Evolutionary conservation across 2,797 vertebrate genomes (phyloP).

Genomic region (Anguilla pacifica): DNA sequence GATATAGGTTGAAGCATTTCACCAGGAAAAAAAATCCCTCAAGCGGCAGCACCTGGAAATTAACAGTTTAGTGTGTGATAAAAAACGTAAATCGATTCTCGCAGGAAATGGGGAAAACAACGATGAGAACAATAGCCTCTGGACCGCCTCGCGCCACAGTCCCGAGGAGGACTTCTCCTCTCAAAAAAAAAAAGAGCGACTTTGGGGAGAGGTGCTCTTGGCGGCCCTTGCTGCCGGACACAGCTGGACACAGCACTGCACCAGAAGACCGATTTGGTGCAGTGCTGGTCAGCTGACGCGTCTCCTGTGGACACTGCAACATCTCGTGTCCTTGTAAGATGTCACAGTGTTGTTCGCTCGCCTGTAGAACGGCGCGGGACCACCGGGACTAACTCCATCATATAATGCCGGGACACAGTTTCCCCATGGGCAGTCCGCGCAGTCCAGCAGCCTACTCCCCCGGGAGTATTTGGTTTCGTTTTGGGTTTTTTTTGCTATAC

Average conservation of each 20-base stretch:
- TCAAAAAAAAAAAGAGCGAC: neutral
- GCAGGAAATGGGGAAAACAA: neutral
- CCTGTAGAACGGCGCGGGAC: neutral
- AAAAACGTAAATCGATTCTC: neutral
- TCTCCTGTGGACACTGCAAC: neutral
- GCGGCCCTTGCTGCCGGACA: neutral
- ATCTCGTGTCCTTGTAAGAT: neutral
- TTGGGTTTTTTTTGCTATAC: neutral
- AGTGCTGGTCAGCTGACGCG: neutral
- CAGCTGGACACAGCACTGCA: neutral
- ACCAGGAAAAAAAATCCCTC: neutral
- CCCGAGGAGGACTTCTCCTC: neutral
- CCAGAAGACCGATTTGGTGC: neutral
- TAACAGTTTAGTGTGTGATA: neutral
- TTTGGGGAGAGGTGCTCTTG: neutral
- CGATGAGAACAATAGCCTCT: neutral
- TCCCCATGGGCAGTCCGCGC: neutral
- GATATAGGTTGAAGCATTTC: neutral
- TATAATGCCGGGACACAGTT: neutral
- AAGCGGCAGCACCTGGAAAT: neutral
- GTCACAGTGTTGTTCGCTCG: neutral
- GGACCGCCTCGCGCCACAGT: neutral
- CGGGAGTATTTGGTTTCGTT: neutral
- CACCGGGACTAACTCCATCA: neutral
- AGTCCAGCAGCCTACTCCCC: neutral